Evolutionary conservation across 2,113 vertebrate species (phyloP), one percentile per base, ranked within the genome.

Genomic region (Tachysurus fulvidraco): DNA sequence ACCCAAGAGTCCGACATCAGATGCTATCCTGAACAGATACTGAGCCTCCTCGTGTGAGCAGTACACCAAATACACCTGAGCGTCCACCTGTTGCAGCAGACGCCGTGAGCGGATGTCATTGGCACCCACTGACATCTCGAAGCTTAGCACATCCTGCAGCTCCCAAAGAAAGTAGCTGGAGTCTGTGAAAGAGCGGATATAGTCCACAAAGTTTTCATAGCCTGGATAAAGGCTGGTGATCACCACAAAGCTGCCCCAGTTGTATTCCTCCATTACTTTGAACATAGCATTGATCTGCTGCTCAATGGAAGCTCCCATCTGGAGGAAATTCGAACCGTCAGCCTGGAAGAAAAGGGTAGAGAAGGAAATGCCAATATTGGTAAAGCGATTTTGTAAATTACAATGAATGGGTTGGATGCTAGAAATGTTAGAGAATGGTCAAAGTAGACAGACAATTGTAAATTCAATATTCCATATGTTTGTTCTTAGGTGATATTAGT

Each of bases 181-280:
- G 21, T 99, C 98, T 0, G 96, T 97, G 91, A 96, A 97, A 76
- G 97, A 95, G 90, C 94, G 93, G 83, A 99, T 96, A 82, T 96
- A 93, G 1, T 97, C 95, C 89, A 99, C 94, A 89, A 99, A 99
- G 85, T 96, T 96, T 89, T 96, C 95, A 65, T 99, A 96, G 81
- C 98, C 98, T 0, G 98, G 98, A 89, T 97, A 95, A 91, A 98
- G 92, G 90, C 98, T 99, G 94, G 98, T 99, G 93, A 99, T 96
- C 83, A 99, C 95, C 0, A 97, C 95, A 46, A 99, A 99, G 87
- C 96, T 96, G 54, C 96, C 95, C 97, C 98, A 99, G 94, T 96
- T 96, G 2, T 99, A 99, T 90, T 99, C 98, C 93, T 99, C 98
- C 95, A 99, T 91, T 71, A 99, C 97, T 95, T 99, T 99, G 94